Conservation (phyloP, 2,113 vertebrate genomes). For the Benitochromis conjunctus region DNA sequence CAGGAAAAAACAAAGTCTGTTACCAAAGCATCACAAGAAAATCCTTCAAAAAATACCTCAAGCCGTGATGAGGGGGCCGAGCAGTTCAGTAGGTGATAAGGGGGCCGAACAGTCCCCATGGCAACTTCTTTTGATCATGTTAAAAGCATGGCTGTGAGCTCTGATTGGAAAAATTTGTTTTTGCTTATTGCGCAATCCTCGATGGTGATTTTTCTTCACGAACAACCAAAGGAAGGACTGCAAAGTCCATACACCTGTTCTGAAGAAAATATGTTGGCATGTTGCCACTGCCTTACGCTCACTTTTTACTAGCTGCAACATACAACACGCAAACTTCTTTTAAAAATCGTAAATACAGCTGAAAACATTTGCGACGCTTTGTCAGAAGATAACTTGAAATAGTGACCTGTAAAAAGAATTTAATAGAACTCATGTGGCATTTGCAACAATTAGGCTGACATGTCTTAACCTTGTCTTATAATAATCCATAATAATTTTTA, state of each 20-base stretch:
- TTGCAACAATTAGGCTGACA: not conserved
- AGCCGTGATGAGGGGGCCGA: not conserved
- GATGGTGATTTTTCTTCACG: not conserved
- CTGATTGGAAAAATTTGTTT: not conserved
- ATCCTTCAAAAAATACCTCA: not conserved
- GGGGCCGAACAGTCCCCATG: not conserved
- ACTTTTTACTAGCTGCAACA: not conserved
- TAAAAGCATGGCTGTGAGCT: not conserved
- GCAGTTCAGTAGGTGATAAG: not conserved
- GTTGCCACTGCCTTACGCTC: not conserved
- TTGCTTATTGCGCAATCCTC: not conserved
- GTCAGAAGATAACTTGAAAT: no score
- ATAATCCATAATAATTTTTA: not conserved
- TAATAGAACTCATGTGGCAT: no score
- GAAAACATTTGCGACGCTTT: no score
- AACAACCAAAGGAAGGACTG: not conserved
- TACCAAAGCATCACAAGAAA: not conserved
- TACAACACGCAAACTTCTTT: no score
- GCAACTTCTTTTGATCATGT: not conserved
- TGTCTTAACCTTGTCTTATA: no score
- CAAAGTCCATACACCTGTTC: not conserved
- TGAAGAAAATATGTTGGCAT: no score
- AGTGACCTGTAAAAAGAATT: no score
- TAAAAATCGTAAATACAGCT: not conserved
- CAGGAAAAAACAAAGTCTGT: accelerated